phyloP scores from a whole-genome alignment of 1,140 invertebrate genomes.

The Drosophila asahinai region DNA sequence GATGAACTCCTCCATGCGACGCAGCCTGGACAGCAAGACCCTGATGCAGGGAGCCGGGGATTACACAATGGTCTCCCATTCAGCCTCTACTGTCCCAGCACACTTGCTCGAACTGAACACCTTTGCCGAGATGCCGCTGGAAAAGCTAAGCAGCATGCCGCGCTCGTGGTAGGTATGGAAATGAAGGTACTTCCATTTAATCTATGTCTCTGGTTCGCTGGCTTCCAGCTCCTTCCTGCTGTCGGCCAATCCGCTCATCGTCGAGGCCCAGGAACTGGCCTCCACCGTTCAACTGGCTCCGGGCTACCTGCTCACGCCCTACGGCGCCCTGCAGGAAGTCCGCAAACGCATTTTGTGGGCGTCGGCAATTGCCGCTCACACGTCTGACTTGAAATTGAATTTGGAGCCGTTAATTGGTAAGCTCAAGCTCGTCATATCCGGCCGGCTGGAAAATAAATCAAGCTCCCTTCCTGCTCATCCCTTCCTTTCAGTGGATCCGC shows the following conservation, averaged over 20 bases:
- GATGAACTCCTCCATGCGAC: slow-evolving; percentile 41
- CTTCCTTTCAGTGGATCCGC: slow-evolving; percentile 62
- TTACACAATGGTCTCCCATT: slow-evolving; percentile 11
- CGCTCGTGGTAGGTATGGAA: slow-evolving; percentile 50
- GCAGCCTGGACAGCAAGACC: slow-evolving; percentile 59
- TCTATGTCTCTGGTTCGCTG: slow-evolving; percentile 7
- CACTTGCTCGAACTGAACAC: slow-evolving; percentile 67
- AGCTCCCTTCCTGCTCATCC: not conserved
- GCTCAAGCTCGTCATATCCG: slow-evolving; percentile 64
- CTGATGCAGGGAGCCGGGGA: slow-evolving; percentile 35
- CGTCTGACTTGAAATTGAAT: slow-evolving; percentile 80
- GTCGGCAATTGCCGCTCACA: slow-evolving; percentile 76
- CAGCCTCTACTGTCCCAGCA: slow-evolving; percentile 40
- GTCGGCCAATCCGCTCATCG: slow-evolving; percentile 78
- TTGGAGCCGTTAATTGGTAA: slow-evolving; percentile 79
- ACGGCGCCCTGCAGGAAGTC: slow-evolving; percentile 80
- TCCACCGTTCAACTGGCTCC: slow-evolving; percentile 79
- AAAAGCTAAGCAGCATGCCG: slow-evolving; percentile 64
- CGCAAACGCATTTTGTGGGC: slow-evolving; percentile 83
- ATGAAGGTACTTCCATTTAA: slow-evolving; percentile 9
- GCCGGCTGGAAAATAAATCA: not conserved
- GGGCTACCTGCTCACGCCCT: slow-evolving; percentile 74
- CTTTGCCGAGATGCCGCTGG: slow-evolving; percentile 71
- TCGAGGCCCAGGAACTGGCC: slow-evolving; percentile 75
- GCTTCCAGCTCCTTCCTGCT: slow-evolving; percentile 64